Conservation (phyloP, 2,113 vertebrate genomes). For the Panthera leo region DNA sequence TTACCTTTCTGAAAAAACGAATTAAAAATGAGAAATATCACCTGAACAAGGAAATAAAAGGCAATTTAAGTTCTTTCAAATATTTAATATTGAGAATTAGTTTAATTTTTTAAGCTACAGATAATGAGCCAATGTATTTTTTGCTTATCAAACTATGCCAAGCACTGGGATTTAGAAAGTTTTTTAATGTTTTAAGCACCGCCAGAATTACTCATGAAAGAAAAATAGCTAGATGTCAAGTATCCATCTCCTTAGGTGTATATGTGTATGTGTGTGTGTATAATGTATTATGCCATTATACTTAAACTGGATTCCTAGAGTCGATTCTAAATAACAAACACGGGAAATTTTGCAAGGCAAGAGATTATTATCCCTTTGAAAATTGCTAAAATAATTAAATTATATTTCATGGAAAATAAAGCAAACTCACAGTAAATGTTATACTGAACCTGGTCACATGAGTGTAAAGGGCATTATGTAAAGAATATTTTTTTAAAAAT, state of each 20-base stretch:
- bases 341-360: not conserved
- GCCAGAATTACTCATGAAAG: not conserved
- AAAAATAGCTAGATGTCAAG: not conserved
- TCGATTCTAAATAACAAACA: not conserved
- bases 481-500: not conserved
- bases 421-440: not conserved
- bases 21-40: slow-evolving; percentile 22
- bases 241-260: not conserved
- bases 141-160: not conserved
- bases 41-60: not conserved
- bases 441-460: not conserved
- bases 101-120: not conserved
- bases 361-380: not conserved
- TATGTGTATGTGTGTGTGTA: not conserved
- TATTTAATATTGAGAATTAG: not conserved
- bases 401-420: not conserved
- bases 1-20: not conserved
- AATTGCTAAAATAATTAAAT: not conserved
- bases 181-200: not conserved
- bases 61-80: not conserved
- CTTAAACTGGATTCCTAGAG: not conserved
- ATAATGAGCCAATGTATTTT: not conserved
- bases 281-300: not conserved
- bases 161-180: not conserved
- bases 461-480: not conserved